phyloP scores from a whole-genome alignment of 2,113 vertebrate genomes.

The Plectropomus leopardus region DNA sequence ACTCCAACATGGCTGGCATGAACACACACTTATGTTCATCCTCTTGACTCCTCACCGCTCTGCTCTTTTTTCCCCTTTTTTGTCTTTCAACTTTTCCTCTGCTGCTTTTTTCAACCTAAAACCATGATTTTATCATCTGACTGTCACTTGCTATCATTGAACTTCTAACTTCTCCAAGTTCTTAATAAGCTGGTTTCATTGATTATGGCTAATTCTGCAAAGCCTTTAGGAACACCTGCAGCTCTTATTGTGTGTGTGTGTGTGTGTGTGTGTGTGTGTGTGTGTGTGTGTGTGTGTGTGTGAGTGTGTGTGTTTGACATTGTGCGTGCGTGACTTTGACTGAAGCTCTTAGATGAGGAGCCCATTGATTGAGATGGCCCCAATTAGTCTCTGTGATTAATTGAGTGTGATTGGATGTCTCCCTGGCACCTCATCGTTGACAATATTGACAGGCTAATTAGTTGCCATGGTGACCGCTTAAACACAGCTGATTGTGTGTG shows the following conservation, averaged over 20 bases:
- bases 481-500: constrained; percentile 66
- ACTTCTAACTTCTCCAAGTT: constrained; percentile 31
- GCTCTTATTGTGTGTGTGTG: neutral
- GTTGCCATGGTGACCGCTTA: constrained; percentile 71
- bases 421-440: constrained; percentile 57
- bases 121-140: neutral
- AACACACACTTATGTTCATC: constrained; percentile 24
- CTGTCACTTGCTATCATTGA: neutral
- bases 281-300: constrained; percentile 18
- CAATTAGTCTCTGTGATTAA: constrained; percentile 77
- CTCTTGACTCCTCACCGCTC: neutral
- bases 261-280: constrained; percentile 6
- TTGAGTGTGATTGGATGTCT: constrained; percentile 74
- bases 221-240: constrained; percentile 17
- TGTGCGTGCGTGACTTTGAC: constrained; percentile 60
- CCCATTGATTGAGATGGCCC: constrained; percentile 79
- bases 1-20: constrained; percentile 22
- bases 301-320: constrained; percentile 15
- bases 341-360: constrained; percentile 68
- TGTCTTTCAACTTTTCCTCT: constrained; percentile 4
- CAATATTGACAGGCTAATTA: constrained; percentile 78
- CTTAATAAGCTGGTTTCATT: constrained; percentile 45
- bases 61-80: neutral
- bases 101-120: neutral
- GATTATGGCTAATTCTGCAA: constrained; percentile 41